These are phyloP conservation scores for Bombylius discolor DNA, from an alignment of 2,888 invertebrate species.

Conservation along the genomic window DNA sequence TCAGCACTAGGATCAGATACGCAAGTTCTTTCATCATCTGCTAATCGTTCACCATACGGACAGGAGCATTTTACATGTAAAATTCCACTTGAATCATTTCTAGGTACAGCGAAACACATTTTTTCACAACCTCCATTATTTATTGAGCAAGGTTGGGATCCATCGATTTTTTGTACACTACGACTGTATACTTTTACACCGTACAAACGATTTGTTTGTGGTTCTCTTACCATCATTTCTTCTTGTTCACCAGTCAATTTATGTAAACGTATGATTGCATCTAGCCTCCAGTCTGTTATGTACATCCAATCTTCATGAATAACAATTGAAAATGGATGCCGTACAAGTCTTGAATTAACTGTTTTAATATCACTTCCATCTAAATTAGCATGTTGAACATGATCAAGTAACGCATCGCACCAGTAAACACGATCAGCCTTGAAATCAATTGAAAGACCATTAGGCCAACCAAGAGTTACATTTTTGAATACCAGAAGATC, in stretches of 20 bases:
- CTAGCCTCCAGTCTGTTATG: slow-evolving; percentile 93
- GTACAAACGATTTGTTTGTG: slow-evolving; percentile 79
- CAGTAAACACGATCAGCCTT: slow-evolving; percentile 80
- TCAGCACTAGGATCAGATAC: slow-evolving; percentile 70
- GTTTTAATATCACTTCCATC: slow-evolving; percentile 86
- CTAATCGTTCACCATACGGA: slow-evolving; percentile 79
- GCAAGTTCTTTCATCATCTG: slow-evolving; percentile 56
- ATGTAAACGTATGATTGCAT: slow-evolving; percentile 82
- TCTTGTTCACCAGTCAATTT: slow-evolving; percentile 82
- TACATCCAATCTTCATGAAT: slow-evolving; percentile 86
- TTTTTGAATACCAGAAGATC: slow-evolving; percentile 78
- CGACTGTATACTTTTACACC: slow-evolving; percentile 82
- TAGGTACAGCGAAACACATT: slow-evolving; percentile 83
- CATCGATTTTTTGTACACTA: slow-evolving; percentile 55
- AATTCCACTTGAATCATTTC: slow-evolving; percentile 33
- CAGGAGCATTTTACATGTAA: slow-evolving; percentile 71
- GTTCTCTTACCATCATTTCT: slow-evolving; percentile 73
- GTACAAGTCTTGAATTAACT: slow-evolving; percentile 70
- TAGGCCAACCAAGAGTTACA: slow-evolving; percentile 92
- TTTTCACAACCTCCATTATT: slow-evolving; percentile 88
- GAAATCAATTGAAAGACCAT: slow-evolving; percentile 89
- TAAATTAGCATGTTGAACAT: slow-evolving; percentile 84
- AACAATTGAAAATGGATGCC: slow-evolving; percentile 86
- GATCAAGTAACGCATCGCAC: slow-evolving; percentile 93
- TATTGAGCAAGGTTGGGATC: slow-evolving; percentile 66